These are phyloP conservation scores for Cathartes aura DNA, from an alignment of 2,113 vertebrate species.

Conservation along the genomic window DNA sequence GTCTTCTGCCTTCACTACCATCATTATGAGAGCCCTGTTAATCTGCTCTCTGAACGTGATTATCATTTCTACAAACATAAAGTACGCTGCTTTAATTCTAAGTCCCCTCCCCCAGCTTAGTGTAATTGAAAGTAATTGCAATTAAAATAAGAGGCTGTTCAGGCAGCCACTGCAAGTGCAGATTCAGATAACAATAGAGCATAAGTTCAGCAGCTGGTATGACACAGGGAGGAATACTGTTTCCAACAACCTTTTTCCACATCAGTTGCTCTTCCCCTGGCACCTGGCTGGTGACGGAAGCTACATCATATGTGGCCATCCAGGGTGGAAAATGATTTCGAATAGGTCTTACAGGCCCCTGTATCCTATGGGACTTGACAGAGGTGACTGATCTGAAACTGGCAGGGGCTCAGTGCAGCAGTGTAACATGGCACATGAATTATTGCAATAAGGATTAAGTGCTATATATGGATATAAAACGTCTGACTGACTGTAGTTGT, in stretches of 20 bases:
- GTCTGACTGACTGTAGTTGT: neutral
- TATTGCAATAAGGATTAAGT: neutral
- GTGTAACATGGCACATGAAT: neutral
- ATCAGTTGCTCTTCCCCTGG: neutral
- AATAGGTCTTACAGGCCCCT: neutral
- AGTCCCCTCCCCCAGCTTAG: conserved; percentile 1
- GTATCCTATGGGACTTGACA: neutral
- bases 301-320: neutral
- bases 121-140: conserved; percentile 34
- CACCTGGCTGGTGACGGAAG: neutral
- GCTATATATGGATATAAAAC: neutral
- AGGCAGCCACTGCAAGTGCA: neutral
- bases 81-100: conserved; percentile 29
- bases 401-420: neutral
- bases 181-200: neutral
- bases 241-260: neutral
- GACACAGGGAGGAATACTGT: neutral
- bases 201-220: conserved; percentile 18
- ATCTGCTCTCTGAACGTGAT: conserved; percentile 51
- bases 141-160: conserved; percentile 30
- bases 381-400: conserved; percentile 5
- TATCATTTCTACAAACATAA: conserved; percentile 56
- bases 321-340: neutral
- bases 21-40: conserved; percentile 54
- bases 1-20: conserved; percentile 49